Percentiles rank a stretch among this genome's conserved stretches.
phyloP scores from a whole-genome alignment of 1,140 invertebrate species.

The Trachelipus rathkii region DNA sequence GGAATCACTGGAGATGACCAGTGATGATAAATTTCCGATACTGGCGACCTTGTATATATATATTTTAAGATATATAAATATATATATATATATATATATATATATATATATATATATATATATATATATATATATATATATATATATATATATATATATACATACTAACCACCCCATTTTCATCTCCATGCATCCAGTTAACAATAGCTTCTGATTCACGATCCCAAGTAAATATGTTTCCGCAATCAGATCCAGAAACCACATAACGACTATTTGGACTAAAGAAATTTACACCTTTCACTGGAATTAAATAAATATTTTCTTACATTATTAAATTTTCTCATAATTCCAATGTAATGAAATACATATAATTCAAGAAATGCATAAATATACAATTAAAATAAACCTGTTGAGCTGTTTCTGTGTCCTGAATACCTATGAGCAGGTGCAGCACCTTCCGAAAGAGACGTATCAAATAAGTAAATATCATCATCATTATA shows the following conservation, averaged over 20 bases:
- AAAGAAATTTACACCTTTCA: conserved; percentile 92
- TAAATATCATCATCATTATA: conserved; percentile 94
- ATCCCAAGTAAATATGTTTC: conserved; percentile 93
- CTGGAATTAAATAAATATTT: conserved; percentile 51
- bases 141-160: not conserved
- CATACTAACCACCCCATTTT: conserved; percentile 74
- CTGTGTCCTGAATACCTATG: conserved; percentile 65
- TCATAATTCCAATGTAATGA: not conserved
- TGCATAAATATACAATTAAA: not conserved
- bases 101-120: conserved; percentile 3
- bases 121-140: conserved; percentile 3
- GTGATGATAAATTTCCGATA: no score
- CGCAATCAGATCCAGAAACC: conserved; percentile 90
- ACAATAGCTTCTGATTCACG: conserved; percentile 81
- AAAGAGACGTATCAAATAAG: conserved; percentile 69
- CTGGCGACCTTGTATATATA: no score
- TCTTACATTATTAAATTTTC: not conserved
- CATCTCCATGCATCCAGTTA: conserved; percentile 79
- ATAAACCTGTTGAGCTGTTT: conserved; percentile 55
- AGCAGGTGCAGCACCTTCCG: conserved; percentile 59
- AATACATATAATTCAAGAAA: not conserved
- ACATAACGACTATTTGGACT: conserved; percentile 85
- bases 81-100: conserved; percentile 12
- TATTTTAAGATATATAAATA: not conserved
- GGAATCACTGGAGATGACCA: no score